Percentiles rank a stretch among this genome's conserved stretches.
These are phyloP conservation scores for Odontamblyopus lacepedii DNA, from an alignment of 2,797 vertebrate species.

Conservation along the genomic window DNA sequence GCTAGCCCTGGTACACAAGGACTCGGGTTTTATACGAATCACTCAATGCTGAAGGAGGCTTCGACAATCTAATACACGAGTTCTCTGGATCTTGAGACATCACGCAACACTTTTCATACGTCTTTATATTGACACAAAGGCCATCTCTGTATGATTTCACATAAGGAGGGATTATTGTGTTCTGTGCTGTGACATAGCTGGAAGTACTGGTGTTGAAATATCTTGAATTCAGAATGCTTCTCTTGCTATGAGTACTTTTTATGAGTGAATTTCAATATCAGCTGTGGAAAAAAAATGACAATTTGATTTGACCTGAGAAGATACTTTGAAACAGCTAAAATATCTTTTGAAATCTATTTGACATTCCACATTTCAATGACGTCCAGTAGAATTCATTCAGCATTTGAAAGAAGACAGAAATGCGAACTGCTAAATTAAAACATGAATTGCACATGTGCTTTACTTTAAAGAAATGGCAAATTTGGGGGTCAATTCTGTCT, in stretches of 20 bases:
- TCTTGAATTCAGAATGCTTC: background rate
- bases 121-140: background rate
- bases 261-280: background rate
- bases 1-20: conserved; percentile 19
- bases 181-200: background rate
- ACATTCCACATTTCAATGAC: no score
- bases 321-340: background rate
- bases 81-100: conserved; percentile 2
- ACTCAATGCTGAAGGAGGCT: conserved; percentile 31
- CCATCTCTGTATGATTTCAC: background rate
- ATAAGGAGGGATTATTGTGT: background rate
- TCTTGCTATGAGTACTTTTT: background rate
- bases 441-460: no score
- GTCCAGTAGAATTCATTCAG: background rate
- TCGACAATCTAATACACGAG: conserved; percentile 7
- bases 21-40: conserved; percentile 29
- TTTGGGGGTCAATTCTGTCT: no score
- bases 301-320: background rate
- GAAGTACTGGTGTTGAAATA: background rate
- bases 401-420: background rate
- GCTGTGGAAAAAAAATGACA: background rate
- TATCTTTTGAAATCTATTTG: background rate
- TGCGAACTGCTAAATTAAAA: background rate
- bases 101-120: conserved; percentile 24
- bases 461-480: no score